A percentile compares a stretch with the other conserved stretches of the same genome.
Evolutionary conservation across 1,140 invertebrate genomes (phyloP).

Genomic region (Pogonomyrmex californicus): DNA sequence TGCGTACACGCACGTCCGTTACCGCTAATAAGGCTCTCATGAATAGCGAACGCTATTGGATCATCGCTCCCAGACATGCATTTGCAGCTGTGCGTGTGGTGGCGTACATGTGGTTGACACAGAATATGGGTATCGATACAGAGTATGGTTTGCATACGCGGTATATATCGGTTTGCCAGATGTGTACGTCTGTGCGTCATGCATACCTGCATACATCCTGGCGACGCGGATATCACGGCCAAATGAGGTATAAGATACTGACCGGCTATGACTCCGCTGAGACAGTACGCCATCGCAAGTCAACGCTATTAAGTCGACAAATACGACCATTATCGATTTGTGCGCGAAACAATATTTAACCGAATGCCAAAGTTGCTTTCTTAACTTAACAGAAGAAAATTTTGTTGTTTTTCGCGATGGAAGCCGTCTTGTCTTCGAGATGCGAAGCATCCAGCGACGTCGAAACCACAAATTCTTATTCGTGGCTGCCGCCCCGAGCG

Average conservation of each 20-base stretch:
- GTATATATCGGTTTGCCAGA: slow-evolving; percentile 33
- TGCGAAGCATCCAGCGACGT: background rate
- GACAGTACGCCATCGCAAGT: background rate
- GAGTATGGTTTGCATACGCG: slow-evolving; percentile 56
- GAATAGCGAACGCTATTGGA: slow-evolving; percentile 57
- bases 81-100: slow-evolving; percentile 44
- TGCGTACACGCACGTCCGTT: slow-evolving; percentile 56
- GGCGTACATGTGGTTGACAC: slow-evolving; percentile 52
- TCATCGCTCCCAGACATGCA: slow-evolving; percentile 52
- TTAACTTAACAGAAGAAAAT: background rate
- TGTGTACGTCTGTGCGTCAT: slow-evolving; percentile 47
- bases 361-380: background rate
- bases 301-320: slow-evolving; percentile 14
- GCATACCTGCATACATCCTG: slow-evolving; percentile 49
- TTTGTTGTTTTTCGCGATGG: background rate
- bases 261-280: slow-evolving; percentile 17
- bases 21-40: slow-evolving; percentile 61
- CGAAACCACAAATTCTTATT: slow-evolving; percentile 6
- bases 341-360: background rate
- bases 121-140: slow-evolving; percentile 53
- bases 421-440: background rate
- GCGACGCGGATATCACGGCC: slow-evolving; percentile 36
- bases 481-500: background rate
- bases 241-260: slow-evolving; percentile 46
- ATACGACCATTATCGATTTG: background rate